These are phyloP conservation scores for Nebria brevicollis DNA, from an alignment of 2,888 invertebrate species.

Conservation along the genomic window DNA sequence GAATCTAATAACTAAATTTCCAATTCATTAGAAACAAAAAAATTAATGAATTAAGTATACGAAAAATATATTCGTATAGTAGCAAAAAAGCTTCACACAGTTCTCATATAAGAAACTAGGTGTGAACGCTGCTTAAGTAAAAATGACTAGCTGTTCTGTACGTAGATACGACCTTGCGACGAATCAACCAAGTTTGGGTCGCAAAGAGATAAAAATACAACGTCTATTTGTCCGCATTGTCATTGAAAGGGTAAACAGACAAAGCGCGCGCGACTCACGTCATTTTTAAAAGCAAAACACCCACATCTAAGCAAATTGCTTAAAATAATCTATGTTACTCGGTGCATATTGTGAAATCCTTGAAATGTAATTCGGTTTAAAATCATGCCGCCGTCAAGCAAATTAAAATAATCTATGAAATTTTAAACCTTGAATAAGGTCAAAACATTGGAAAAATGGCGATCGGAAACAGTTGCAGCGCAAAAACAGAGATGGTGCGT, in stretches of 20 bases:
- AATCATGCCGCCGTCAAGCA: not conserved
- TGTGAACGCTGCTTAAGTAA: not conserved
- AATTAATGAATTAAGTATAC: too few species aligned
- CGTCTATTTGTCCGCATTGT: slow-evolving; percentile 31
- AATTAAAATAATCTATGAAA: not conserved
- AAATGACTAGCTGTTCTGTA: not conserved
- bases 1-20: too few species aligned
- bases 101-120: not conserved
- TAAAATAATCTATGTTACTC: not conserved
- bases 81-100: too few species aligned
- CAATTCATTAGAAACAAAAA: too few species aligned
- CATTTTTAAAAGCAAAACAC: not conserved
- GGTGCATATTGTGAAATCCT: not conserved
- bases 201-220: slow-evolving; percentile 38
- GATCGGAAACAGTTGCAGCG: not conserved
- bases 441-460: not conserved
- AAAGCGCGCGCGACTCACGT: not conserved
- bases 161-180: not conserved
- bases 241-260: slow-evolving; percentile 45
- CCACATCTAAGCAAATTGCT: not conserved
- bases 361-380: not conserved
- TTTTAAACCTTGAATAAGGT: not conserved
- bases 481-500: slow-evolving; percentile 2
- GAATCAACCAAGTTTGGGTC: not conserved
- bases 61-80: too few species aligned